Conservation (phyloP, 2,888 invertebrate species). For the Encarsia formosa region DNA sequence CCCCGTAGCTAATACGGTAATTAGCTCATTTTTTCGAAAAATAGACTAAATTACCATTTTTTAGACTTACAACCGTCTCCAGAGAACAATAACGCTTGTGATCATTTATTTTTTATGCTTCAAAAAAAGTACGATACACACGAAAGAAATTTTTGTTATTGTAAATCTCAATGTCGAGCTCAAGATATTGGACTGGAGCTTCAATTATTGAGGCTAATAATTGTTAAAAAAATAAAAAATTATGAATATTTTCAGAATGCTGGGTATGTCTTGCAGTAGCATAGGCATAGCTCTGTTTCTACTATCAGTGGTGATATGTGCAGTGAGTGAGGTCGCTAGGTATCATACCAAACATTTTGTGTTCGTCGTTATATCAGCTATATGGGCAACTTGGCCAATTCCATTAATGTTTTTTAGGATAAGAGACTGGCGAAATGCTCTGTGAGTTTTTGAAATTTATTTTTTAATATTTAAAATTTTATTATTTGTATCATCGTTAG, state of each 20-base stretch:
- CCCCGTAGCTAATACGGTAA: too few relatives aligned
- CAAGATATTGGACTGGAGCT: too few relatives aligned
- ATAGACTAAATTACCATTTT: too few relatives aligned
- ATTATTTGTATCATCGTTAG: too few relatives aligned
- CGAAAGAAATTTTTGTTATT: too few relatives aligned
- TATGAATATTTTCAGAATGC: slow-evolving; percentile 36
- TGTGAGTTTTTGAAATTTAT: slow-evolving; percentile 60
- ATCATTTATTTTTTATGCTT: too few relatives aligned
- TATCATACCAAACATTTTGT: slow-evolving; percentile 69
- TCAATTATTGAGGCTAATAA: not conserved
- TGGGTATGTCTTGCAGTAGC: slow-evolving; percentile 39
- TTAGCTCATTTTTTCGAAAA: too few relatives aligned
- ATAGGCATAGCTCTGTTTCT: slow-evolving; percentile 38
- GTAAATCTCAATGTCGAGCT: too few relatives aligned
- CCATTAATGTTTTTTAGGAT: slow-evolving; percentile 74
- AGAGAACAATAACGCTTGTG: too few relatives aligned
- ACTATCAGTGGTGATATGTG: slow-evolving; percentile 42
- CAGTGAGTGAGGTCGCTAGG: slow-evolving; percentile 61
- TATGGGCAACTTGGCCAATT: slow-evolving; percentile 63
- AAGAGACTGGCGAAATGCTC: slow-evolving; percentile 69
- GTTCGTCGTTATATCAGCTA: slow-evolving; percentile 61
- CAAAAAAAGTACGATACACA: too few relatives aligned
- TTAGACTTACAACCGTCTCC: too few relatives aligned
- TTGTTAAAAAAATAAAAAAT: not conserved
- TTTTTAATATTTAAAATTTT: not conserved